Evolutionary conservation across 2,113 vertebrate species (phyloP).

Genomic region (Pomatostomus ruficeps): DNA sequence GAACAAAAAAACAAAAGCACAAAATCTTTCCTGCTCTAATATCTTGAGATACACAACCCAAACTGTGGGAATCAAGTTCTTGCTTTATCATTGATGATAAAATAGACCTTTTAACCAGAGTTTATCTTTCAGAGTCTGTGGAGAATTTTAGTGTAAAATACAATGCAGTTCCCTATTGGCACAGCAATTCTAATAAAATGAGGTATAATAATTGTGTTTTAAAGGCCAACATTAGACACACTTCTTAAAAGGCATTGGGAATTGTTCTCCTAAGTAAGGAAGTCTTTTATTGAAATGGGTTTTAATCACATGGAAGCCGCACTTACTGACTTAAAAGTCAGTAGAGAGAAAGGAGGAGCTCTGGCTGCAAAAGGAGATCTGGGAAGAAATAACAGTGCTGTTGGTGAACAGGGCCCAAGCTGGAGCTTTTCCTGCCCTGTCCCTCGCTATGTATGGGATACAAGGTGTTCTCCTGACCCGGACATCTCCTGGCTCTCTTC

Average conservation of each 20-base stretch:
- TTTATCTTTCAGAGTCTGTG: neutral
- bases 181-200: neutral
- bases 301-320: neutral
- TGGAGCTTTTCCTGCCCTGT: neutral
- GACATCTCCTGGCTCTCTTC: neutral
- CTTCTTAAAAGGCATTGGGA: neutral
- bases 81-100: neutral
- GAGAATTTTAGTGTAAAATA: neutral
- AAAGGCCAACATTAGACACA: neutral
- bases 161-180: neutral
- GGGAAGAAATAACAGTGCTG: neutral
- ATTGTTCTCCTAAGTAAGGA: neutral
- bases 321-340: neutral
- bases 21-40: neutral
- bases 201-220: neutral
- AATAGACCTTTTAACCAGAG: neutral
- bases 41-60: neutral
- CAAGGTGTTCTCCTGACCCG: accelerated
- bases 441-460: neutral
- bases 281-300: neutral
- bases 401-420: neutral
- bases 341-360: neutral
- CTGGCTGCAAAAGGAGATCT: neutral
- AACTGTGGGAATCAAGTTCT: neutral
- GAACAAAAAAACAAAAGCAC: neutral